Base-by-base conservation (phyloP, 2,888 invertebrate species). In the Orthonychiurus folsomi region DNA sequence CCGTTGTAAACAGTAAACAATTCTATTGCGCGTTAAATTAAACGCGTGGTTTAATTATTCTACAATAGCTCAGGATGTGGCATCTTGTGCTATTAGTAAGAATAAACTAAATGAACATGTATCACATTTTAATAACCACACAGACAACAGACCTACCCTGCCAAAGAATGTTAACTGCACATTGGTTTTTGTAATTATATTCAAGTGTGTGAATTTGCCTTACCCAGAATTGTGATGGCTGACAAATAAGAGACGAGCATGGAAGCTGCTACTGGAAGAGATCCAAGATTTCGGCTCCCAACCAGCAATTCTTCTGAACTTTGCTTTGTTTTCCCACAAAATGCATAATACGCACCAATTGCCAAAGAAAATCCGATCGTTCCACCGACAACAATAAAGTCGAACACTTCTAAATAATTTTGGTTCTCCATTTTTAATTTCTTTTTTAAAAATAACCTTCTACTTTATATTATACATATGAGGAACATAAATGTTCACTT, bases 201-300 rank as follows among this genome's bases (percentile, higher is more conserved):
- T 37, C 15, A 9, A 5, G 5, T 37, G 37, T n/a, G n/a, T n/a
- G n/a, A n/a, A n/a, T n/a, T 37, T 5, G 18, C 68, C 67, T 63
- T 65, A 70, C 73, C 73, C 26, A 73, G 58, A 18, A 73, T 64
- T n/a, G 70, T 67, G 20, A 73, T 68, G 26, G 73, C 73, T 23
- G 68, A 69, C 2, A 73, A 50, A 58, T 73, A 73, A 5, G 71
- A 70, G 3, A 70, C 73, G 2, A 71, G 56, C 57, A 71, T 68
- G n/a, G 67, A 67, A n/a, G 53, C 52, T 23, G 50, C 50, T 2
- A 56, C 27, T 15, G 56, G 56, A 28, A 12, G 18, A n/a, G 37
- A 2, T 28, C 68, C 68, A 67, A 70, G 66, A 5, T 62, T 63
- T 50, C 69, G 65, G 53, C 70, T 69, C 21, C 71, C 71, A 18